Conservation (phyloP, 53 echinoderm and acorn worm genomes). For the Zoroaster sp. region DNA sequence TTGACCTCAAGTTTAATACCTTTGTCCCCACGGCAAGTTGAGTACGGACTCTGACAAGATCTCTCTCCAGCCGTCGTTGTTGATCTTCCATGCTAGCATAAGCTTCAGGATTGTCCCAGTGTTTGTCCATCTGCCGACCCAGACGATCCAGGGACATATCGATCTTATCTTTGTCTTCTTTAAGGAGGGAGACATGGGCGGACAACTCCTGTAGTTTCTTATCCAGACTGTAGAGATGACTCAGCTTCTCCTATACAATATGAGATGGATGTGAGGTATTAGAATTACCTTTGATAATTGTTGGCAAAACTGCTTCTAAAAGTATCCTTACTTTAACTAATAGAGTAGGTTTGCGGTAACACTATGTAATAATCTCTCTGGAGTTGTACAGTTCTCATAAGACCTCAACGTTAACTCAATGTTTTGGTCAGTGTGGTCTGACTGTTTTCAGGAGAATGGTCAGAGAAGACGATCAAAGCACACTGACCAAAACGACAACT, state of each 20-base stretch:
- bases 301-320: too few relatives aligned
- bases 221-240: constrained; percentile 75
- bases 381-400: too few relatives aligned
- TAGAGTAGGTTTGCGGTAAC: too few relatives aligned
- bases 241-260: constrained; percentile 73
- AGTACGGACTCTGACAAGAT: constrained; percentile 83
- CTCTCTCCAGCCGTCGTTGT: constrained; percentile 70
- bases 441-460: too few relatives aligned
- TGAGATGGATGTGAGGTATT: neutral
- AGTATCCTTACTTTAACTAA: too few relatives aligned
- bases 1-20: too few relatives aligned
- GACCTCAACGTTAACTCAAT: too few relatives aligned
- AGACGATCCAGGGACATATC: constrained; percentile 81
- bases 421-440: too few relatives aligned
- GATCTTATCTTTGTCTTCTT: constrained; percentile 91
- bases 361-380: too few relatives aligned
- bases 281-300: too few relatives aligned
- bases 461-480: too few relatives aligned
- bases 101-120: constrained; percentile 75
- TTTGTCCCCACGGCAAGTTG: constrained; percentile 87
- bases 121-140: constrained; percentile 58
- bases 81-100: constrained; percentile 75
- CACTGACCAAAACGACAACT: too few relatives aligned
- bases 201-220: constrained; percentile 88
- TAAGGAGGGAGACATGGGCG: constrained; percentile 70